Percentiles rank a stretch among this genome's conserved stretches.
Evolutionary conservation across 2,797 vertebrate genomes (phyloP).

Genomic region (Lepus oiostolus): DNA sequence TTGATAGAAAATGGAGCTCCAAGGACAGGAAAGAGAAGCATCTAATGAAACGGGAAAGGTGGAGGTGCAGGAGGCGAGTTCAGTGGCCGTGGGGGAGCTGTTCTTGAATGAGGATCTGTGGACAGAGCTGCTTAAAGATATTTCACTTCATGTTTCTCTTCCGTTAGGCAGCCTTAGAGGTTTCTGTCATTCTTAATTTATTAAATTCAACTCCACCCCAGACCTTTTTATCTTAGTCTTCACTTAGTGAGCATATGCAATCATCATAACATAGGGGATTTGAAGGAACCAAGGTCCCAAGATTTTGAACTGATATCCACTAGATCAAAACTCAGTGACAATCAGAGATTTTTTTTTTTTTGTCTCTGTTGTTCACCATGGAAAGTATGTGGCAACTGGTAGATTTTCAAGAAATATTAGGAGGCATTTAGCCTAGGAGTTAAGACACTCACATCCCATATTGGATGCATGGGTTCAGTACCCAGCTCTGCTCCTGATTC

Average conservation of each 20-base stretch:
- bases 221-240: not conserved
- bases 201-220: not conserved
- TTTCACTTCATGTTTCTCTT: not conserved
- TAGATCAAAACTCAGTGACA: not conserved
- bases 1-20: not conserved
- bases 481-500: too few relatives aligned
- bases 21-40: not conserved
- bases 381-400: not conserved
- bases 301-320: not conserved
- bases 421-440: too few relatives aligned
- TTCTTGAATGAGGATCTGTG: not conserved
- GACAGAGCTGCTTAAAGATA: not conserved
- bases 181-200: conserved; percentile 8
- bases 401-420: not conserved
- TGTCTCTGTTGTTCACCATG: not conserved
- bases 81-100: not conserved
- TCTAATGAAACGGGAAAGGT: not conserved
- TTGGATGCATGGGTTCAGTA: too few relatives aligned
- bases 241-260: not conserved
- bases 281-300: not conserved
- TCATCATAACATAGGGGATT: not conserved
- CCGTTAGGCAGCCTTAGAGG: not conserved
- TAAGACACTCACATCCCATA: too few relatives aligned
- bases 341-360: not conserved
- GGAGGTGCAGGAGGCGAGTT: not conserved